Base-by-base conservation (phyloP, 2,888 invertebrate species). In the Scaptomyza parva region DNA sequence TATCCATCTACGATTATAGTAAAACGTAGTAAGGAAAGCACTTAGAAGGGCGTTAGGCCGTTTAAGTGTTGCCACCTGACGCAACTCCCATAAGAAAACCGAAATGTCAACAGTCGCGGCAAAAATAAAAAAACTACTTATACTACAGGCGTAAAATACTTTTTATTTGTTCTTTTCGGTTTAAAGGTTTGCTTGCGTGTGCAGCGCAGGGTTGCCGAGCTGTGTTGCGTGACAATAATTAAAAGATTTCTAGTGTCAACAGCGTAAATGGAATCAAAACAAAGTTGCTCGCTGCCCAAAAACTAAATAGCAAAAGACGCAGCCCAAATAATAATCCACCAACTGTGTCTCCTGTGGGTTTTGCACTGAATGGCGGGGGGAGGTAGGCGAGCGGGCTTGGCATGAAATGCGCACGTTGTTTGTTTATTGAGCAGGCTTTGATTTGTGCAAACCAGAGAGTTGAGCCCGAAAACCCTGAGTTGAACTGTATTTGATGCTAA, bases 211-310 rank as follows among this genome's bases (percentile, higher is more conserved):
- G 53, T 50, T 40, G 54, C 26, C 22, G 55, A 14, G 58, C 41
- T 53, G 28, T 44, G 59, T 59, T 74, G 76, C 80, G 80, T 77
- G 78, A 78, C 75, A 86, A 82, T 82, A 88, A 87, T 89, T 88
- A 88, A 89, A 86, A 86, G 79, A 78, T 78, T 83, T 77, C 60
- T 72, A 76, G 67, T 84, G 86, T 89, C 84, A 87, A 87, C 78
- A 87, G 63, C 73, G 61, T 82, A 85, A 87, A 87, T 87, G 85
- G 83, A 87, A 87, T 86, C 85, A 87, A 88, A 87, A 87, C 87
- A 87, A 77, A 72, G 79, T 75, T 63, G 61, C 54, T n/a, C n/a
- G 5, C 26, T 28, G 62, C 51, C 64, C 30, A 30, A 78, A 83
- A 82, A 80, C 85, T 78, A 74, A 48, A 52, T 57, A 50, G 30